Percentiles rank a stretch among this genome's conserved stretches.
Evolutionary conservation across 2,113 vertebrate species (phyloP).

Genomic region (Nyctereutes procyonoides): DNA sequence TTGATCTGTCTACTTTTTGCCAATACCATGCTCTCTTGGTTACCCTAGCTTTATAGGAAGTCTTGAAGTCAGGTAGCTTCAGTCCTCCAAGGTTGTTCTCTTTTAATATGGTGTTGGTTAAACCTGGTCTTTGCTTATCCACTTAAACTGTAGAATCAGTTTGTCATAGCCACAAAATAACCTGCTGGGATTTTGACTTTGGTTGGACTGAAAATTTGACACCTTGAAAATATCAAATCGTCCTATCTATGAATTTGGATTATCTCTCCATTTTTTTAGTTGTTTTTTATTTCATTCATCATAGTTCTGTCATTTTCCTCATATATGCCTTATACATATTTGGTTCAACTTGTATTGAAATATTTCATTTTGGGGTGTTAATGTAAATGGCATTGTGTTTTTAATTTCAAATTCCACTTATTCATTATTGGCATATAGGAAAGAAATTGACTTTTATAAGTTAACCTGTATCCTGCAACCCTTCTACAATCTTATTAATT

Average conservation of each 20-base stretch:
- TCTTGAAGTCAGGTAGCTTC: not conserved
- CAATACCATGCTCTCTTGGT: not conserved
- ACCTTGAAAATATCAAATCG: not conserved
- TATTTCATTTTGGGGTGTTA: not conserved
- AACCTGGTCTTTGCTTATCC: not conserved
- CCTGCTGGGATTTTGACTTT: not conserved
- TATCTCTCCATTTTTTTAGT: not conserved
- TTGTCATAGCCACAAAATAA: not conserved
- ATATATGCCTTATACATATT: not conserved
- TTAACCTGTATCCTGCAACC: not conserved
- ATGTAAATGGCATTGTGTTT: not conserved
- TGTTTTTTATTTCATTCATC: not conserved
- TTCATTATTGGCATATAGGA: not conserved
- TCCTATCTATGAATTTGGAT: not conserved
- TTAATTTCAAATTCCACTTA: not conserved
- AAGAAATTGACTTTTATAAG: not conserved
- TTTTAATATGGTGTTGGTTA: not conserved
- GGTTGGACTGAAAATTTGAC: not conserved
- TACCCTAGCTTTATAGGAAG: not conserved
- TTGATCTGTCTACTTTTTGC: not conserved
- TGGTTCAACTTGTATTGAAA: not conserved
- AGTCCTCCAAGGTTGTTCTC: not conserved
- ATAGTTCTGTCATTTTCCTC: not conserved
- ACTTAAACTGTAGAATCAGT: not conserved
- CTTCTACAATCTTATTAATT: not conserved